Evolutionary conservation across 2,113 vertebrate genomes (phyloP).

Genomic region (Burhinus bistriatus): DNA sequence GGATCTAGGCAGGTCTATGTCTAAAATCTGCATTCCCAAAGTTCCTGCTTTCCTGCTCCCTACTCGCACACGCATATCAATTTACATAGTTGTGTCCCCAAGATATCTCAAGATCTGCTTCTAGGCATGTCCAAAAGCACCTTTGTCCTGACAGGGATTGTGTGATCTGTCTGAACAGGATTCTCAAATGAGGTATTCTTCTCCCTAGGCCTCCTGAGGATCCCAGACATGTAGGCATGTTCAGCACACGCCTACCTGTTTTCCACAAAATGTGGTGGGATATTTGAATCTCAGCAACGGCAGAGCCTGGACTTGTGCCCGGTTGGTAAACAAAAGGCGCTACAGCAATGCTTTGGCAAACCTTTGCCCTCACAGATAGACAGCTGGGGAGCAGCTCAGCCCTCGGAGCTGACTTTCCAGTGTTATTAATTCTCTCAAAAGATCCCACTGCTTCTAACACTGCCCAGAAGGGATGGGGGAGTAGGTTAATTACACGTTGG

Average conservation of each 20-base stretch:
- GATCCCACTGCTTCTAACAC: neutral
- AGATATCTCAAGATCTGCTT: neutral
- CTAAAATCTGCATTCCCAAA: neutral
- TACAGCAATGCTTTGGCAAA: neutral
- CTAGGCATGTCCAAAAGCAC: neutral
- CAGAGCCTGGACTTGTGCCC: neutral
- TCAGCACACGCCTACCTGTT: neutral
- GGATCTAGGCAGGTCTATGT: neutral
- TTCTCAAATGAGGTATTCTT: neutral
- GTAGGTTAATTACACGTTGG: neutral
- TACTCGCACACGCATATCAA: fast-evolving
- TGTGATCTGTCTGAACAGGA: neutral
- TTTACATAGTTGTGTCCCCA: neutral
- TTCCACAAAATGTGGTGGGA: neutral
- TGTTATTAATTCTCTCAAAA: neutral
- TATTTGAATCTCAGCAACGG: neutral
- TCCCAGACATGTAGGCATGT: neutral
- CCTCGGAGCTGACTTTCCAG: neutral
- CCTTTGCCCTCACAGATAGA: neutral
- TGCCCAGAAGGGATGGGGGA: neutral
- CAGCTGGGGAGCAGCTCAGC: neutral
- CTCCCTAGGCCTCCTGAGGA: neutral
- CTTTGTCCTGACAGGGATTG: neutral
- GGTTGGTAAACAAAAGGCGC: neutral
- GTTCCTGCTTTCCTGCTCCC: neutral